Base-by-base conservation (phyloP, 2,113 vertebrate genomes). In the Anarhynchus alexandrinus region DNA sequence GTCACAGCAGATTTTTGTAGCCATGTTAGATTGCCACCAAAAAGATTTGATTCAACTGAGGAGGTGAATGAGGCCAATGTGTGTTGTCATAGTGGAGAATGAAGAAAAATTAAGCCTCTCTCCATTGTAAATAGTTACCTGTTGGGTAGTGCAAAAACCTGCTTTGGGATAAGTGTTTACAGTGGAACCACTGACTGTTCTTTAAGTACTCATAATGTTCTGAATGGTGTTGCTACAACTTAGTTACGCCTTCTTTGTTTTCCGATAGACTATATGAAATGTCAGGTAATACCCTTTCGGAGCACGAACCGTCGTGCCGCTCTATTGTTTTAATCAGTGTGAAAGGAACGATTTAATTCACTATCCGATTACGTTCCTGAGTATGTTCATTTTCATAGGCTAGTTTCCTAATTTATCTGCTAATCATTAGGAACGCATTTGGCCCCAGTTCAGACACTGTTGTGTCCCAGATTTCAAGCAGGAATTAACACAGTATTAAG, bases 361-460 rank as follows among this genome's bases (percentile, higher is more conserved):
- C 73, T 94, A 62, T 90, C 57, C 77, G 88, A 94, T 94, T 95
- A 93, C 36, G 30, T 90, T 86, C 90, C 62, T 84, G 71, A 85
- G 40, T 61, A n/a, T 47, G 59, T 49, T 91, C 58, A 74, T 85
- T 97, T 93, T 91, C 96, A 94, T 64, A 95, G 79, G 69, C 59
- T 94, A 87, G 92, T 95, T 92, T 88, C 83, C 82, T 95, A 90
- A 96, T 97, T 92, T 97, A 82, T 96, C 83, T 90, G 67, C 65
- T 95, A 95, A 96, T 95, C 67, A 84, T 94, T 88, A 94, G 96
- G 88, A 97, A 85, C 77, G 86, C 59, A 66, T 84, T 94, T 96
- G 88, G 91, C 91, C 72, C 82, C 65, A 64, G 62, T 95, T 95
- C 87, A 96, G 89, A 89, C 74, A 20, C 78, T 79, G 84, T 73